Base-by-base conservation (phyloP, 2,888 invertebrate genomes). In the Sericinus montela region DNA sequence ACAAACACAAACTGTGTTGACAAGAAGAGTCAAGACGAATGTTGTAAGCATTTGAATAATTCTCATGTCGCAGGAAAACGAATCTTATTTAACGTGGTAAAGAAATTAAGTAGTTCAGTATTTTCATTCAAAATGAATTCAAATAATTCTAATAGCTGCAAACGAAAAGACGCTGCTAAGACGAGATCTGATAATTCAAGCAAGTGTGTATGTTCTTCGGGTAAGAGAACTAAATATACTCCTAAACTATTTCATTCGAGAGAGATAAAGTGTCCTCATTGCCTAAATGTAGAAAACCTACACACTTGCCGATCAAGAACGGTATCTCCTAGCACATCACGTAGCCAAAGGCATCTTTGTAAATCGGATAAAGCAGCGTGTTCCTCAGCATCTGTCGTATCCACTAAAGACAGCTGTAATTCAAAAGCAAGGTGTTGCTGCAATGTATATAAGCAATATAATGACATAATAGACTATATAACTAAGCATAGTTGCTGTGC, bases 51-150 rank as follows among this genome's bases (percentile, higher is more conserved):
- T 19, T 23, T 14, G 13, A 25, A 48, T 28, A 10, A 23, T 9
- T 25, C 35, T 4, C 1, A 14, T 43, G 30, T 2, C 13, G 10
- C 38, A 8, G 48, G 11, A 29, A 44, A 34, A 9, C 19, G 28
- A 8, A 34, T 29, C 6, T 19, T 34, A 39, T 43, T 44, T 25
- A 38, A 38, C 13, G 25, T 48, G 8, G 39, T 34, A 29, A 48
- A 32, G 9, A 25, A 19, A 8, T 39, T 32, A 10, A 14, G 16
- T 10, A 48, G 13, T 48, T 43, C 29, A 1, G 10, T 39, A 10
- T 2, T 28, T 13, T n/a, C n/a, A n/a, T n/a, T n/a, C n/a, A 8
- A 11, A 13, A 28, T 11, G 10, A 16, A 48, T 35, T 32, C 42
- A 23, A 11, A 15, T 7, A 42, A 34, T 35, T 46, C 46, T 6